Evolutionary conservation across 2,888 invertebrate genomes (phyloP).

Genomic region (Andrena trimmerana): DNA sequence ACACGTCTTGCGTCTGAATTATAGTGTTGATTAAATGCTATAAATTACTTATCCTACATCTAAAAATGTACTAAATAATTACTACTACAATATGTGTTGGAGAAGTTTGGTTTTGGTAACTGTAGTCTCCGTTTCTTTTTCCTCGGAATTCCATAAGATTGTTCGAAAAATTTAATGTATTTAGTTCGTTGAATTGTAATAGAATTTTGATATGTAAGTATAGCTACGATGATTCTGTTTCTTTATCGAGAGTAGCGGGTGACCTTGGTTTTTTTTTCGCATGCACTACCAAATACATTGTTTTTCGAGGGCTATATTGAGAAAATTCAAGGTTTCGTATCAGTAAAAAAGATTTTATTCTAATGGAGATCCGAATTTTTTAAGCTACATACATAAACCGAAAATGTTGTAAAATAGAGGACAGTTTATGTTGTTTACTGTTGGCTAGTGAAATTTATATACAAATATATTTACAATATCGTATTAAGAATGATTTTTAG

Average conservation of each 20-base stretch:
- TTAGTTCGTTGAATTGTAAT: no score
- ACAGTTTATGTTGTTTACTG: neutral
- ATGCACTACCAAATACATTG: neutral
- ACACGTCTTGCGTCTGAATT: conserved; percentile 7
- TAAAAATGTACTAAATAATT: no score
- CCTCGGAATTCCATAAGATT: no score
- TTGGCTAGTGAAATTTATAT: neutral
- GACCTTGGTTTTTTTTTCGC: neutral
- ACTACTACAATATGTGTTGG: no score
- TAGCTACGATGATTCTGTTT: no score
- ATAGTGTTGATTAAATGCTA: neutral
- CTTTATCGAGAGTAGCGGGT: neutral
- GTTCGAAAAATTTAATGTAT: no score
- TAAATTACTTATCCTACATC: no score
- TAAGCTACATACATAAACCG: neutral
- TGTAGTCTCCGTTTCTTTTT: no score
- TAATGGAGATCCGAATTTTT: neutral
- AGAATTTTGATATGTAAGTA: no score
- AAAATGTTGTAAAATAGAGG: neutral
- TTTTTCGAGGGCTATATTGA: neutral
- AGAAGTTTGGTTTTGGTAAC: no score
- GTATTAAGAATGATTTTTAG: neutral
- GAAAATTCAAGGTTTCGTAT: neutral
- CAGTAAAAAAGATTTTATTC: neutral
- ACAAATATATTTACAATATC: no score